phyloP scores from a whole-genome alignment of 1,140 invertebrate genomes.

The Drosophila dunni region DNA sequence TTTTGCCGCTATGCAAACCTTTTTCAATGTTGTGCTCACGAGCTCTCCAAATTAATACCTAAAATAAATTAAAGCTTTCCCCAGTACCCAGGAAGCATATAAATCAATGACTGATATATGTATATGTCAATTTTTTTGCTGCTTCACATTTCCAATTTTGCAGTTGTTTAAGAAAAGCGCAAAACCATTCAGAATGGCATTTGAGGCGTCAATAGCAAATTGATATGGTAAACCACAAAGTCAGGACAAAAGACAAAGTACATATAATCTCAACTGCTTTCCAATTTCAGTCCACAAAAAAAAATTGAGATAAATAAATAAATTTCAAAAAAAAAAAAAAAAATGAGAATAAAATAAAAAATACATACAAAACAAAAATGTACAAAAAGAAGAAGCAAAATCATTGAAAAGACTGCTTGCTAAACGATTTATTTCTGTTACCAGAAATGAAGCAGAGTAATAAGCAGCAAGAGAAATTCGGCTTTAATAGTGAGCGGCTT shows the following conservation, averaged over 20 bases:
- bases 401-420: constrained; percentile 34
- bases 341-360: no score
- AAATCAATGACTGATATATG: constrained; percentile 20
- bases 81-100: constrained; percentile 3
- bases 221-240: constrained; percentile 44
- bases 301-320: not conserved
- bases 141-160: no score
- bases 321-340: no score
- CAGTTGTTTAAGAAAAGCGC: constrained; percentile 18
- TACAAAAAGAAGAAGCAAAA: constrained; percentile 11
- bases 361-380: no score
- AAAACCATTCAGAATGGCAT: constrained; percentile 29
- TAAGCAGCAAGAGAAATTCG: not conserved
- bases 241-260: constrained; percentile 18
- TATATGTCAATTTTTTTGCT: no score
- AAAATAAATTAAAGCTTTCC: not conserved
- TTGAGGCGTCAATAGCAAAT: constrained; percentile 48
- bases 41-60: no score
- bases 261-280: constrained; percentile 36
- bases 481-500: not conserved
- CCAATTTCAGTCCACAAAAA: constrained; percentile 40
- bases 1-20: no score
- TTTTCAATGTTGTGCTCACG: no score
- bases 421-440: constrained; percentile 61
- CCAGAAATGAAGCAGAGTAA: constrained; percentile 67